Conservation (phyloP, 2,113 vertebrate species). For the Litocranius walleri region DNA sequence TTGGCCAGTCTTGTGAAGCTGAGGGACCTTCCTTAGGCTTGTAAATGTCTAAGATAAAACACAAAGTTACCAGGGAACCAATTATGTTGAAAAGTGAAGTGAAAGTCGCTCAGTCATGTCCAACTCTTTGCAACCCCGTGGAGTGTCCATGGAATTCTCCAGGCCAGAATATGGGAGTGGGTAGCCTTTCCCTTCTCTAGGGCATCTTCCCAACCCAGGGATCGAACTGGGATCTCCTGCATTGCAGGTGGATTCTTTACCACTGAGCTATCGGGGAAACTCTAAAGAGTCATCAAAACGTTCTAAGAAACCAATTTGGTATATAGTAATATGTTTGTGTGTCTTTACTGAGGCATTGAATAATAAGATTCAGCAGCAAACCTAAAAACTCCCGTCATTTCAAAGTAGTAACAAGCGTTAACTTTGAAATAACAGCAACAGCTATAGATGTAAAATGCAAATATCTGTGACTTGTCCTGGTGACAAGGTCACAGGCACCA, state of each 20-base stretch:
- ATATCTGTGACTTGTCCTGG: background rate
- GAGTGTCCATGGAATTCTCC: background rate
- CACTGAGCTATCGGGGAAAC: background rate
- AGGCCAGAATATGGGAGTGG: background rate
- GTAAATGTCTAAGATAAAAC: constrained; percentile 1
- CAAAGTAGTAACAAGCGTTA: background rate
- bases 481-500: background rate
- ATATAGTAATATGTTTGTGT: background rate
- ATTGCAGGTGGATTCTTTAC: background rate
- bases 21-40: background rate
- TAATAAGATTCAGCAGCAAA: background rate
- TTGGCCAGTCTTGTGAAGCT: background rate
- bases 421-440: background rate
- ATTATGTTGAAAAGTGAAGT: background rate
- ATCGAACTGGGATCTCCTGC: background rate
- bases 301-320: background rate
- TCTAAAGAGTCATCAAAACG: background rate
- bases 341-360: background rate
- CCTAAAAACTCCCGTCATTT: background rate
- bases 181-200: background rate
- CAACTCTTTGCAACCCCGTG: background rate
- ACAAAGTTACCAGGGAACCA: background rate
- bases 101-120: background rate
- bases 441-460: background rate
- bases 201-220: background rate